Conservation (phyloP, 2,113 vertebrate species). For the Vicugna pacos region DNA sequence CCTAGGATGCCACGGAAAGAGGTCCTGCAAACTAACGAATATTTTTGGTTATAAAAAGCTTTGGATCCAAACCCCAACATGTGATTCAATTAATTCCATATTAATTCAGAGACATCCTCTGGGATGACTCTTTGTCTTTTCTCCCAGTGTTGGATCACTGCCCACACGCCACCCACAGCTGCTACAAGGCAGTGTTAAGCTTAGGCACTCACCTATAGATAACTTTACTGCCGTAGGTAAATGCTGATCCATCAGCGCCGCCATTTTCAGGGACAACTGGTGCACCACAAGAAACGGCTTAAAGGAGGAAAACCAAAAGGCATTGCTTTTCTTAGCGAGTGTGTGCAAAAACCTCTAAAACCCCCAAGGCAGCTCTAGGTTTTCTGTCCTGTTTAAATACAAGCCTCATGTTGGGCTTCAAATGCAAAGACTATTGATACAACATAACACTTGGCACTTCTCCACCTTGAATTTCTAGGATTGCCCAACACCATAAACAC, state of each 20-base stretch:
- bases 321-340: constrained; percentile 22
- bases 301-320: constrained; percentile 75
- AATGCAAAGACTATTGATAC: background rate
- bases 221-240: constrained; percentile 95
- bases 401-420: background rate
- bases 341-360: background rate
- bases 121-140: background rate
- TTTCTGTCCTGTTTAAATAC: background rate
- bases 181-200: background rate
- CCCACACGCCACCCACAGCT: background rate
- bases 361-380: background rate
- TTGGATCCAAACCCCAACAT: background rate
- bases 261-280: constrained; percentile 92
- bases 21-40: background rate
- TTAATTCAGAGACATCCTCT: background rate
- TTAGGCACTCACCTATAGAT: constrained; percentile 92
- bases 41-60: background rate
- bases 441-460: background rate
- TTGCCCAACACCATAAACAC: background rate
- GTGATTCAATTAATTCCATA: background rate
- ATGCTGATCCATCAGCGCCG: constrained; percentile 90
- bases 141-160: background rate
- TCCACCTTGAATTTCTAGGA: background rate
- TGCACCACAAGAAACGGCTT: constrained; percentile 93
- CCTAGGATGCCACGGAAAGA: background rate